Evolutionary conservation across 2,797 vertebrate species (phyloP), one percentile per base, ranked within the genome.

Genomic region (Pseudochromis fuscus): DNA sequence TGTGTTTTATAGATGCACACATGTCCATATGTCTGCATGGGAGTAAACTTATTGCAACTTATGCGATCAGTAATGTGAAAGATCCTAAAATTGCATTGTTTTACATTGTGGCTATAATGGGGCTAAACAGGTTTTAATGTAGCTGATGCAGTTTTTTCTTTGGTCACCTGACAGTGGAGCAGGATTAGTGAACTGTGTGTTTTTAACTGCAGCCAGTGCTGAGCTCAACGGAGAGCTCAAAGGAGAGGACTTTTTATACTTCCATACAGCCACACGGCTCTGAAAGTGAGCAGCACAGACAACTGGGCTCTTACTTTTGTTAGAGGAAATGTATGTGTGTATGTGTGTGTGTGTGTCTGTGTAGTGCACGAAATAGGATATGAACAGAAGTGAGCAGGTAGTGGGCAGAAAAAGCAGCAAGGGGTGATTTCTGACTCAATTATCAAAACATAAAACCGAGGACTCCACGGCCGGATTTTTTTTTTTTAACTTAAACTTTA

Each of bases 331-430:
- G 30, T 84, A 68, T 65, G 66, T 69, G 52, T 55, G 51, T 55
- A 49, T 38, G 37, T 18, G 37, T 38, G 15, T 18, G 37, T 38
- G 37, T 38, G 15, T 38, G 37, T 18, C 13, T 38, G 37, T 38
- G 62, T 67, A 56, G 61, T 18, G 42, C 27, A 77, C 67, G 86
- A 77, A 85, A 89, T 48, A 65, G 72, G 72, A 90, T 80, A 77
- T 16, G 69, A 80, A 66, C 44, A 56, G 72, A 84, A 24, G 81
- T 79, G 84, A 84, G 85, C 61, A 79, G 79, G 81, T 85, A 74
- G 51, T 40, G 35, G 55, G 66, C 50, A 82, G 37, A 50, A 55
- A 79, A 78, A 79, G 63, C 59, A 67, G 53, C 35, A 38, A 55
- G 11, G 56, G 81, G 62, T 38, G 63, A 88, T 63, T 77, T 81